Evolutionary conservation across 2,113 vertebrate genomes (phyloP), one percentile per base, ranked within the genome.

Genomic region (Peromyscus polionotus): DNA sequence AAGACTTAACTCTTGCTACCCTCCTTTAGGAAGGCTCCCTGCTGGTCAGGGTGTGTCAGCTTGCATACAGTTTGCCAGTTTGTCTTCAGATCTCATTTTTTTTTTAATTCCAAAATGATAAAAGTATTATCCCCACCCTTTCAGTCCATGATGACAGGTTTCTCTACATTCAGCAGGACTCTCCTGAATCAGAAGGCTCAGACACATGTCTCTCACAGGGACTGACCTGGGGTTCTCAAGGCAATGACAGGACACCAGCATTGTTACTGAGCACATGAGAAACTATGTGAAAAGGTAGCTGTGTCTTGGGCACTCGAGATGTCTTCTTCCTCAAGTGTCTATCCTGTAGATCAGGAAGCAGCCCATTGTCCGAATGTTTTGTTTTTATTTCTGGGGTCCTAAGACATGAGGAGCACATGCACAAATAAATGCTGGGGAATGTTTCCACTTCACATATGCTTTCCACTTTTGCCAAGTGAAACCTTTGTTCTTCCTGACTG

Each of bases 191-290:
- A 20, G 61, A 51, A 65, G 39, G 22, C 13, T 84, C 42, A 72
- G 42, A 51, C 5, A 22, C 11, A 0, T n/a, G 39, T 36, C n/a
- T 22, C 22, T 67, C n/a, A 4, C 10, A 81, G 11, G 57, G 28
- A 48, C 16, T 36, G n/a, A 63, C 42, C 70, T 20, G 3, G 2
- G 70, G 70, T 76, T 67, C 76, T 48, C 8, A 36, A 61, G 70
- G n/a, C 1, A 3, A 36, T 57, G 59, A 10, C 59, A 26, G 19
- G n/a, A 42, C 33, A 0, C 16, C 1, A 14, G 2, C 11, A 9
- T 20, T 14, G 2, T 33, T 67, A 31, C 70, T 67, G 24, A 3
- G 5, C 7, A 26, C 1, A 8, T 10, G 48, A 88, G 51, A n/a
- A 72, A 24, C 68, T 42, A 11, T 19, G 8, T 73, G 54, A 12